Conservation (phyloP, 1,140 invertebrate genomes). For the Radopholus similis region DNA sequence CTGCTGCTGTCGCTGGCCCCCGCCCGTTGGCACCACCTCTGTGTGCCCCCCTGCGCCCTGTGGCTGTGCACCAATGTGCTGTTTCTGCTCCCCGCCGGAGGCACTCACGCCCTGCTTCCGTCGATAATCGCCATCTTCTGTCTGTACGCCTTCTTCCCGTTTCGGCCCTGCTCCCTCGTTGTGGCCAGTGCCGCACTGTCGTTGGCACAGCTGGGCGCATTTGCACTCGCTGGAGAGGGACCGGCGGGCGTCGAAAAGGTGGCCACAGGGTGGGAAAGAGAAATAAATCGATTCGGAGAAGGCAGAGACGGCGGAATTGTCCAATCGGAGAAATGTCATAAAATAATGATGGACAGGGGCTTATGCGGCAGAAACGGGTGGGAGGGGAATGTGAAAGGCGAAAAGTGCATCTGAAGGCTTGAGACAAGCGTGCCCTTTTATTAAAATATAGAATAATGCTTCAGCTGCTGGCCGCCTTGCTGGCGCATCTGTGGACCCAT, state of each 20-base stretch:
- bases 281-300: not conserved
- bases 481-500: conserved; percentile 53
- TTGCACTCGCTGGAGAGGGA: not conserved
- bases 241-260: conserved; percentile 8
- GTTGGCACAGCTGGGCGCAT: conserved; percentile 22
- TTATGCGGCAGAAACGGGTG: too few relatives aligned
- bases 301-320: not conserved
- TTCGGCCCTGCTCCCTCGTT: conserved; percentile 7
- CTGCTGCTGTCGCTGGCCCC: not conserved
- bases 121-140: conserved; percentile 25
- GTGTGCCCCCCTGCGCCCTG: conserved; percentile 4
- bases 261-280: conserved; percentile 33
- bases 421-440: too few relatives aligned
- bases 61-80: conserved; percentile 24
- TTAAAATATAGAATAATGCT: conserved; percentile 36
- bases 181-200: conserved; percentile 2
- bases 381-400: too few relatives aligned
- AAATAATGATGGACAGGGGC: conserved; percentile 1
- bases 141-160: conserved; percentile 36
- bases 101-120: conserved; percentile 17
- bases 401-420: too few relatives aligned
- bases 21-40: not conserved
- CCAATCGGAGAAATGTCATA: not conserved
- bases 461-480: conserved; percentile 49
- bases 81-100: not conserved